Base-by-base conservation (phyloP, 2,888 invertebrate genomes). In the Andrena minutula region DNA sequence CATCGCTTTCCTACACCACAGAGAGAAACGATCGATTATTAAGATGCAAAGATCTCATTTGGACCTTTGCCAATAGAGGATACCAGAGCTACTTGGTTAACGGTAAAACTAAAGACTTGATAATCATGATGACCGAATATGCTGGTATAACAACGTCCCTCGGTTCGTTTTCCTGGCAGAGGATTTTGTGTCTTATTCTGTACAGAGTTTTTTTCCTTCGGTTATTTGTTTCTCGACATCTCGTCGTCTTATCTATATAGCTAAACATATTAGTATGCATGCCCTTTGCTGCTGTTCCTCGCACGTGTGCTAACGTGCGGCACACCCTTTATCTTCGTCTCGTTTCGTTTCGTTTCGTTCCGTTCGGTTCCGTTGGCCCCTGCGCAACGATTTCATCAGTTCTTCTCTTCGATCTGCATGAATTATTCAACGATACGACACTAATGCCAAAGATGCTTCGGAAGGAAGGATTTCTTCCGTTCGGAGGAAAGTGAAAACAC, bases 1-100 rank as follows among this genome's bases (percentile, higher is more conserved):
- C 95, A 96, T 95, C 86, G 97, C 96, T 95, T 96, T 96, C 95
- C 97, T 97, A 95, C 90, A 93, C 91, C 92, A 92, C 91, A 93
- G 88, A 93, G 87, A 86, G 83, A 90, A 86, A 88, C 79, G 82
- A 51, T 56, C 85, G 61, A 71, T 90, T 88, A 89, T 75, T n/a
- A 23, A 79, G 7, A 60, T 83, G 81, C 58, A 87, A 83, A 81
- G 49, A 84, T 86, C 85, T 23, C 84, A 26, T 79, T n/a, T 80
- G 86, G 75, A 87, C 88, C 85, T 84, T 75, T 68, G 68, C 86
- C 86, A 77, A 85, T 85, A 88, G 84, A 86, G 88, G 83, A 88
- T 90, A 91, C 90, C 90, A 86, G 87, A 89, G 91, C 91, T 92
- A 91, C 92, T 90, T 89, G 88, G 88, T 92, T 92, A 93, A 92